A percentile compares a stretch with the other conserved stretches of the same genome.
Conservation (phyloP, 2,888 invertebrate species). For the Mesorhabditis spiculigera region DNA sequence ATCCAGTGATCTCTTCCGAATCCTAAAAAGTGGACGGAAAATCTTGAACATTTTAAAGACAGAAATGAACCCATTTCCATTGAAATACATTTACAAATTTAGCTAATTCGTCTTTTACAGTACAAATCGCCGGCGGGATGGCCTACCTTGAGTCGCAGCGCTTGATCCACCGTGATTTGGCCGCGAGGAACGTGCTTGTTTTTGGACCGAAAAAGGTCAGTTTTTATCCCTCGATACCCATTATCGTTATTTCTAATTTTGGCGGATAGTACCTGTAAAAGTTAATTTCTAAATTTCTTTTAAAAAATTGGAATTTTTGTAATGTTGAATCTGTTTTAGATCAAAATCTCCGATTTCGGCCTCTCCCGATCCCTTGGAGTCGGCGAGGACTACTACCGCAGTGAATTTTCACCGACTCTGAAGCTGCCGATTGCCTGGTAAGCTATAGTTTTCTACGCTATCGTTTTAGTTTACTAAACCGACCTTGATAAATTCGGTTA, state of each 20-base stretch:
- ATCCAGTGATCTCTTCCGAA: background rate
- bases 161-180: slow-evolving; percentile 93
- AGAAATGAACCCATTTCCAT: background rate
- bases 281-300: too few relatives aligned
- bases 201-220: slow-evolving; percentile 66
- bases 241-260: background rate
- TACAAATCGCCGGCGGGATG: slow-evolving; percentile 90
- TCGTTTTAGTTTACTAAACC: too few relatives aligned
- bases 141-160: slow-evolving; percentile 90
- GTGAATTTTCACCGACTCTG: slow-evolving; percentile 92
- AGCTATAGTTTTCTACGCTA: background rate
- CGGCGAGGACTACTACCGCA: slow-evolving; percentile 97
- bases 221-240: background rate
- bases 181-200: slow-evolving; percentile 93
- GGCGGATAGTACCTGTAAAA: background rate
- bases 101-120: slow-evolving; percentile 44
- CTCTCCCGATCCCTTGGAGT: slow-evolving; percentile 89
- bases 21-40: background rate
- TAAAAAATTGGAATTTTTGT: too few relatives aligned
- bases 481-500: too few relatives aligned
- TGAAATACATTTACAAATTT: too few relatives aligned
- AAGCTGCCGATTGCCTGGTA: slow-evolving; percentile 94
- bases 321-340: slow-evolving; percentile 55
- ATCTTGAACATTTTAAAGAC: too few relatives aligned
- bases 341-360: slow-evolving; percentile 97